Evolutionary conservation across 2,888 invertebrate species (phyloP), one percentile per base, ranked within the genome.

Genomic region (Nemotelus nigrinus): DNA sequence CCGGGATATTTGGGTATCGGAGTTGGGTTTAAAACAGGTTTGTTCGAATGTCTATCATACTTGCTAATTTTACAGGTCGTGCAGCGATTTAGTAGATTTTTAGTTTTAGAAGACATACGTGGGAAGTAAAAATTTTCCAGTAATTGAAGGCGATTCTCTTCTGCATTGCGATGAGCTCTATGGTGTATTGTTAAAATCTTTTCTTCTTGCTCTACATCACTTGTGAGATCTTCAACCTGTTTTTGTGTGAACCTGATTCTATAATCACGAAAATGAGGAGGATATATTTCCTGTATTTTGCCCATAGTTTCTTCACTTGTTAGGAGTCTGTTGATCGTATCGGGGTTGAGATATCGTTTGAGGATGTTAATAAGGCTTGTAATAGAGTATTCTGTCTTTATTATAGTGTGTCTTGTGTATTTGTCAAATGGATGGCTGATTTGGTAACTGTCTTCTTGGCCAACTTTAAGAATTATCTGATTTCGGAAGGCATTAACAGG

Each of bases 1-100:
- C 43, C 70, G n/a, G 39, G 70, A 53, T 70, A 70, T 10, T 50
- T 39, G 25, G 55, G 55, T 53, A 50, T 50, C 8, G 50, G 70
- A 7, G 55, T 70, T 5, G 50, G 55, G 41, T 48, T 67, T 10
- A 48, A 67, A 47, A 25, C 10, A 67, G 47, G 70, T 43, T 72
- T 57, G 41, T 72, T 72, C n/a, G 72, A 57, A 72, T 72, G 72
- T 2, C 72, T 4, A 8, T 71, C 55, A 10, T 71, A 71, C 43
- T 71, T 55, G 43, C 43, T 71, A 8, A 41, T 55, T 55, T 53
- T 71, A 8, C 71, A 71, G 7, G 41, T 53, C 39, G 5, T 10
- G 25, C 71, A 71, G 25, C 41, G 10, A 4, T 57, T 55, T 39
- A 72, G 5, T 10, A 58, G 41, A 39, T 43, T 72, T 41, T 57